These are phyloP conservation scores for Oncorhynchus clarkii DNA, from an alignment of 2,113 vertebrate genomes.

Conservation along the genomic window DNA sequence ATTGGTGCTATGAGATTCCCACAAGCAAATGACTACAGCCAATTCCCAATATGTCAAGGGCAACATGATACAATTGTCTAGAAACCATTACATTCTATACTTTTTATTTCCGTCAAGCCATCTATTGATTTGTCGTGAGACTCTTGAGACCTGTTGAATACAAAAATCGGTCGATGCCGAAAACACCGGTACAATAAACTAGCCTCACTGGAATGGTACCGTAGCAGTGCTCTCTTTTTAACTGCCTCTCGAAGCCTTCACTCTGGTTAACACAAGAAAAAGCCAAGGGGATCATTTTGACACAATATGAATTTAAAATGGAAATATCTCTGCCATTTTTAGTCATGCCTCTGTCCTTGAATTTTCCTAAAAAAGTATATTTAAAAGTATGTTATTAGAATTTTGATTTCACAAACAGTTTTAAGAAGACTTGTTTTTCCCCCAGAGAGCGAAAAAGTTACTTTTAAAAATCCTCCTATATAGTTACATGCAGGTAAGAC, in stretches of 20 bases:
- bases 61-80: slow-evolving; percentile 12
- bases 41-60: background rate
- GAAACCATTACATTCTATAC: slow-evolving; percentile 13
- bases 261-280: slow-evolving; percentile 9
- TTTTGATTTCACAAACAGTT: no score
- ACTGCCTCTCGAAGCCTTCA: slow-evolving; percentile 24
- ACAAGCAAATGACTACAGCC: background rate
- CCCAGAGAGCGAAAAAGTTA: no score
- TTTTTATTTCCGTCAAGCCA: slow-evolving; percentile 27
- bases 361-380: no score
- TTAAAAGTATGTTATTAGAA: no score
- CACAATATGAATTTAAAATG: no score
- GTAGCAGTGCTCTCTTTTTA: slow-evolving; percentile 20
- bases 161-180: slow-evolving; percentile 17
- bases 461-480: no score
- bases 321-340: no score
- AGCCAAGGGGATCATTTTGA: no score
- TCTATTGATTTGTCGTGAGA: slow-evolving; percentile 39
- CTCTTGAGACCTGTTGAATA: slow-evolving; percentile 36
- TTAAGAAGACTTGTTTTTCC: no score
- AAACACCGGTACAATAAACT: slow-evolving; percentile 26
- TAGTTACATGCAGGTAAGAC: no score
- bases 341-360: no score
- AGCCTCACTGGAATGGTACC: slow-evolving; percentile 13
- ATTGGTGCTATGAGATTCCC: background rate